These are phyloP conservation scores for Bettongia penicillata DNA, from an alignment of 2,113 vertebrate species.

Conservation along the genomic window DNA sequence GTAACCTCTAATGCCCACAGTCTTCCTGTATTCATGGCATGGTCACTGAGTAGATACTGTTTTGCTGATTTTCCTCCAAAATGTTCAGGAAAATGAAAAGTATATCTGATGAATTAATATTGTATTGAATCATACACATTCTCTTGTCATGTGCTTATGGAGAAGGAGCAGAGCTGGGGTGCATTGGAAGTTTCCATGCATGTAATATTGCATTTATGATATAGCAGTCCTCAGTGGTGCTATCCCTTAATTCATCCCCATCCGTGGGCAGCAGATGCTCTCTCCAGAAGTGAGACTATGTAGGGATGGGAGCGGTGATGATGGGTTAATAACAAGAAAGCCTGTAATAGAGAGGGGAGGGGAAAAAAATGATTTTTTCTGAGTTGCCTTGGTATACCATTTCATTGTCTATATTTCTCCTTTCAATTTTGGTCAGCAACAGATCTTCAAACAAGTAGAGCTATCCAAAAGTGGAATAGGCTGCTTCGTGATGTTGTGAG, in stretches of 20 bases:
- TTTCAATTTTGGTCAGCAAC: not conserved
- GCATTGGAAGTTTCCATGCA: fast-evolving
- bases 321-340: not conserved
- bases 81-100: not conserved
- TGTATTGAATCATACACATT: not conserved
- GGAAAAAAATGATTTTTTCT: not conserved
- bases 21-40: not conserved
- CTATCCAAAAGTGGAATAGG: not conserved
- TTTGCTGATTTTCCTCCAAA: not conserved
- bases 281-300: not conserved
- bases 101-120: not conserved
- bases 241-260: not conserved
- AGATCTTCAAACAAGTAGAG: conserved; percentile 28
- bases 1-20: not conserved
- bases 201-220: no score
- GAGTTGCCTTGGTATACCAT: no score
- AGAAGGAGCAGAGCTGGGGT: not conserved
- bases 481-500: conserved; percentile 4
- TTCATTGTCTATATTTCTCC: not conserved
- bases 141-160: not conserved
- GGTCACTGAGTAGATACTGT: no score
- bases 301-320: not conserved
- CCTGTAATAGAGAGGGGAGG: not conserved
- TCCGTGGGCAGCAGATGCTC: not conserved
- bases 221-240: not conserved